These are phyloP conservation scores for Psococerastis gibbosa DNA, from an alignment of 2,888 invertebrate genomes.

Conservation along the genomic window DNA sequence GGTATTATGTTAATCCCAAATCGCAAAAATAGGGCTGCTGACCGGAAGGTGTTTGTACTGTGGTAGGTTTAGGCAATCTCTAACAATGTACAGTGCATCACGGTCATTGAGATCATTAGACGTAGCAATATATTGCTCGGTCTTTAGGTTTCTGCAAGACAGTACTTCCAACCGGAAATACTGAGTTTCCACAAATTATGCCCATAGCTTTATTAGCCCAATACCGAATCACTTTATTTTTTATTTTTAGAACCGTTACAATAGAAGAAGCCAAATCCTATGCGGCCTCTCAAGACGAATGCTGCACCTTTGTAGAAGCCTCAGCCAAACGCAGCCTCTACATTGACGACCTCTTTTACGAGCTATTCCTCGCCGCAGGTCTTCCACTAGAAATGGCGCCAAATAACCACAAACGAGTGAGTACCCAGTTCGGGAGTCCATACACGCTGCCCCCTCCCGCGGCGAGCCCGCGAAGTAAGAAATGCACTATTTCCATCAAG, in stretches of 20 bases:
- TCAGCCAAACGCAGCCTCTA: conserved; percentile 65
- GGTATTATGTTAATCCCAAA: no score
- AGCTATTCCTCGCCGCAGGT: conserved; percentile 63
- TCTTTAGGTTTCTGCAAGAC: no score
- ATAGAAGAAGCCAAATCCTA: conserved; percentile 60
- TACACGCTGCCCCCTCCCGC: conserved; percentile 52
- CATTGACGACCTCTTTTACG: conserved; percentile 69
- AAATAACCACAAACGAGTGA: conserved; percentile 65
- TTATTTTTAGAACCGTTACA: conserved; percentile 43
- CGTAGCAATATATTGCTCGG: no score
- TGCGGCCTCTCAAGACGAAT: conserved; percentile 53
- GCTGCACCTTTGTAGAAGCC: conserved; percentile 62
- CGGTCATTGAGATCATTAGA: no score
- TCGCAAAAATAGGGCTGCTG: no score
- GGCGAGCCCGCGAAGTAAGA: conserved; percentile 44
- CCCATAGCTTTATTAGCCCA: no score
- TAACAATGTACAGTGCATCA: no score
- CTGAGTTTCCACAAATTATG: no score
- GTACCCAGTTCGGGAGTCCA: conserved; percentile 49
- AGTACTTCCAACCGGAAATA: no score
- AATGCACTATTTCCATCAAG: conserved; percentile 63
- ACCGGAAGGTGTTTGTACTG: no score
- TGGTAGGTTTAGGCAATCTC: no score
- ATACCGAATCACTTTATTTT: neutral
- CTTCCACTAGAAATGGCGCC: conserved; percentile 78